Evolutionary conservation across 2,113 vertebrate genomes (phyloP), one percentile per base, ranked within the genome.

Genomic region (Sander lucioperca): DNA sequence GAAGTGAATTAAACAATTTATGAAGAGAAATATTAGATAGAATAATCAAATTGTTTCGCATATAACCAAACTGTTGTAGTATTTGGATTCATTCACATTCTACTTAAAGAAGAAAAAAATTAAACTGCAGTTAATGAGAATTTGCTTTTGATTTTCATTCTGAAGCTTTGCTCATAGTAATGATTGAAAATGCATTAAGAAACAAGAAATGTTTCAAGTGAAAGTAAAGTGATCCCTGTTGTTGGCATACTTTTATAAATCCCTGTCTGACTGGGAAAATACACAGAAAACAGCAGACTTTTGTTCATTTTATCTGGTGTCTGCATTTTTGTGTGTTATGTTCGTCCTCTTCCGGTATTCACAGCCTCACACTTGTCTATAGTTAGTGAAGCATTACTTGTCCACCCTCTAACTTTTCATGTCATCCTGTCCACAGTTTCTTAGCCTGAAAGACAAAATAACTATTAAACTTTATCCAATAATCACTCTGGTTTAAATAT

Each of bases 401-500:
- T 62, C 23, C 16, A 51, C 59, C 58, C 2, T 11, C 67, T 63
- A 30, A 63, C 21, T n/a, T 36, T 59, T 48, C 64, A 33, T 61
- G 48, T 47, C 12, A 3, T 61, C 62, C 82, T 74, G 21, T 69
- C 3, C 13, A 47, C 0, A 16, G 30, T 4, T 51, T 69, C 23
- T 68, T 68, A 48, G 72, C 67, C 19, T 73, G 47, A 48, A 53
- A 61, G 11, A 58, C n/a, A 59, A 0, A 65, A 57, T 57, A 73
- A 33, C 30, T 50, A 16, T 70, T 68, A 25, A 72, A 19, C 57
- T 25, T 14, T 33, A 19, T 36, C 25, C 6, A 58, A n/a, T 16
- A 45, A 66, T 62, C 39, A 36, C 16, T 73, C 21, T 58, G n/a
- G 56, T 68, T 76, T 74, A 75, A 64, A 48, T 74, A 18, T 43